Evolutionary conservation across 2,888 invertebrate species (phyloP), one percentile per base, ranked within the genome.

Genomic region (Hirtodrosophila histrioides): DNA sequence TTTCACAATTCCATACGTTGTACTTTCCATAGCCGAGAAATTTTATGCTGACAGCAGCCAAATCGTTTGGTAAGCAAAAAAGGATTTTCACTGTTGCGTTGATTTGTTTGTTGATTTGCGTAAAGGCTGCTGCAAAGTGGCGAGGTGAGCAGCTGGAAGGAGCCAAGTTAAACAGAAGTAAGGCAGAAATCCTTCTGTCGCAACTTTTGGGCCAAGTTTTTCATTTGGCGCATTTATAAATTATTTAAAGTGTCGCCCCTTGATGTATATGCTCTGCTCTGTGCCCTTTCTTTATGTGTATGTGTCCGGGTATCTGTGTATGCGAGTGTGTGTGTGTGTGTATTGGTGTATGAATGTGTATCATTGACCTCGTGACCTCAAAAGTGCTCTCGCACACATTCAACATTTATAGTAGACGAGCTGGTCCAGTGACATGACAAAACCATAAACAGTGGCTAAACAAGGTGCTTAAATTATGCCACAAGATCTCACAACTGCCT

Each of bases 361-460:
- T 78, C 84, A 88, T 87, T 85, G 84, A 88, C 84, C 84, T 66
- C 86, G 55, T 85, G 84, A 88, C 84, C 84, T 75, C 86, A 88
- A 85, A 88, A 69, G 62, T 71, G 78, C 70, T 49, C 41, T 43
- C 58, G 60, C 75, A 48, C 56, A 67, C 50, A 73, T 71, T 40
- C 68, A 78, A 58, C 74, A 74, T 73, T 77, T 61, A 73, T 73
- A 55, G 78, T 67, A 74, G 74, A 68, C 75, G 55, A 78, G 75
- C 74, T 72, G 64, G 69, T 56, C 82, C 86, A 78, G 69, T 88
- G 87, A 88, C 87, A 84, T 71, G 88, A 80, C 85, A 74, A 69
- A 85, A 84, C 87, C 83, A 83, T 83, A 83, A 88, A 88, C 82
- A 83, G 84, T 88, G 88, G 88, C 87, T 86, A 88, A 88, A 88